Evolutionary conservation across 2,113 vertebrate genomes (phyloP), one percentile per base, ranked within the genome.

Genomic region (Apus apus): DNA sequence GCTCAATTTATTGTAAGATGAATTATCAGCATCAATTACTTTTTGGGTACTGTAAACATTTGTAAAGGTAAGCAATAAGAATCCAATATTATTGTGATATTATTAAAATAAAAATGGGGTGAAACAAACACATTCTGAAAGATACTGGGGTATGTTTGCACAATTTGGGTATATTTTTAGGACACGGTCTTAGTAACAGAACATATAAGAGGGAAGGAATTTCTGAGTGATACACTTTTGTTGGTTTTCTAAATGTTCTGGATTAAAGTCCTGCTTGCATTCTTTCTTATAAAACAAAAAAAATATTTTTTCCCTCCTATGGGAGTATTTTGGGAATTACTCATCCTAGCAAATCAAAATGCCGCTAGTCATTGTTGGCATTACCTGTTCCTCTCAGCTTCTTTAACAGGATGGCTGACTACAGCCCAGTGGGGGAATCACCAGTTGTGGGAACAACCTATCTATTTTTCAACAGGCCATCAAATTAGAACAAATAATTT

Each of bases 111-210:
- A 89, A 87, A 87, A 92, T 21, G 16, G 66, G 9, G 26, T 85
- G 90, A 92, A 95, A 91, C 15, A 88, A 94, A 86, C 48, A 70
- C 32, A 46, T 74, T 64, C 81, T 67, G 73, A 90, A 86, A 86
- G 77, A 94, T 71, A 87, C 46, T 40, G 27, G 34, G 21, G 12
- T 48, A 62, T 62, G 57, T 89, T 93, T 93, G 56, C 72, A 90
- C 72, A 90, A 38, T 38, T 70, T 62, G 8, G 18, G 56, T 56
- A 13, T 90, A 83, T 90, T 96, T 90, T 93, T 87, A 91, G 82
- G 75, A 77, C 15, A 6, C 0, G 0, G 45, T n/a, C 90, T 83
- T n/a, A 79, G 46, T 54, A 66, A 84, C 48, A 81, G 23, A 87
- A 86, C 36, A 56, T 68, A 90, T 2, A 53, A 81, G 29, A 68